A percentile compares a stretch with the other conserved stretches of the same genome.
Evolutionary conservation across 2,888 invertebrate genomes (phyloP).

Genomic region (Aporophyla nigra): DNA sequence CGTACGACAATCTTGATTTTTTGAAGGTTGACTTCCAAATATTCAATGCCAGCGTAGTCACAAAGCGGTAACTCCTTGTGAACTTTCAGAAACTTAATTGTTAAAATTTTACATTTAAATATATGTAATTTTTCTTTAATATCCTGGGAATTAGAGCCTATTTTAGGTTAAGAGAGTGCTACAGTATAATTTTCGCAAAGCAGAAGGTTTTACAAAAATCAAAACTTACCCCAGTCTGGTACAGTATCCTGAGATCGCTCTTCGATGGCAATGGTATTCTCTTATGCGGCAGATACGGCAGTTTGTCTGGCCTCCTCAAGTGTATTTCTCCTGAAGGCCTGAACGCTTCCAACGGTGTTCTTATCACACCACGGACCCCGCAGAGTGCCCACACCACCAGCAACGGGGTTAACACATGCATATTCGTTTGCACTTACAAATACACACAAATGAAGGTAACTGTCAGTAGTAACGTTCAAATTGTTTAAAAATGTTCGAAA

Average conservation of each 20-base stretch:
- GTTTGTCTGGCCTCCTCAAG: constrained; percentile 87
- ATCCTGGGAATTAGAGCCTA: background rate
- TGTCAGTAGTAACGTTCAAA: constrained; percentile 59
- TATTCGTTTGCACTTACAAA: constrained; percentile 69
- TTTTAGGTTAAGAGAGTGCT: background rate
- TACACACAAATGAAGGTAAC: constrained; percentile 64
- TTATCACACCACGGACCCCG: constrained; percentile 84
- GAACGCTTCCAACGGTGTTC: constrained; percentile 91
- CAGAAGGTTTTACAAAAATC: constrained; percentile 12
- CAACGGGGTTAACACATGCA: constrained; percentile 86
- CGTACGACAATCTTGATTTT: constrained; percentile 62
- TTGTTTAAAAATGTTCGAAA: constrained; percentile 60
- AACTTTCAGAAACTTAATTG: constrained; percentile 48
- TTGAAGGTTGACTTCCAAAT: constrained; percentile 65
- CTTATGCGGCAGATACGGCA: constrained; percentile 87
- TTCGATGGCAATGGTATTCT: constrained; percentile 88
- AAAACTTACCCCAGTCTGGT: constrained; percentile 94
- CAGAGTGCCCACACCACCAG: constrained; percentile 83
- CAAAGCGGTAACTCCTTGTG: constrained; percentile 42
- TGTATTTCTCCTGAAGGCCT: constrained; percentile 87
- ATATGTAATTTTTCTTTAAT: background rate
- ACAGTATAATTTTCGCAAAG: constrained; percentile 31
- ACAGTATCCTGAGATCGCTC: constrained; percentile 92
- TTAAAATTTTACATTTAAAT: background rate
- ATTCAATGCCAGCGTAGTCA: constrained; percentile 64